phyloP scores from a whole-genome alignment of 2,113 vertebrate species.

The Nerophis ophidion region DNA sequence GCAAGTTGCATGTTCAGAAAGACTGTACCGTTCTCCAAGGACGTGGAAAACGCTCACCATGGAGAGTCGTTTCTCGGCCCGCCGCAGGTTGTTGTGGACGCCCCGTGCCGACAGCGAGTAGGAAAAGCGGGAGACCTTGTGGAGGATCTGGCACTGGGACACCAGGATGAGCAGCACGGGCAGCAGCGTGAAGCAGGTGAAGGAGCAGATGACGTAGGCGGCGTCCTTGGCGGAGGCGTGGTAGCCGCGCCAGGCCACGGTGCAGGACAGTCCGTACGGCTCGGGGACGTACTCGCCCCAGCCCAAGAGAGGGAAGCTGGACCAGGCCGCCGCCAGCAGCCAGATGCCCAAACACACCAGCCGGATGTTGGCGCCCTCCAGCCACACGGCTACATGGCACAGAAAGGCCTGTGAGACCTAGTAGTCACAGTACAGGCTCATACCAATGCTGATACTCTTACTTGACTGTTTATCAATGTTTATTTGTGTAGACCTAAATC shows the following conservation, averaged over 20 bases:
- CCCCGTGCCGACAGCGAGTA: slow-evolving; percentile 37
- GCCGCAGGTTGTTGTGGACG: slow-evolving; percentile 46
- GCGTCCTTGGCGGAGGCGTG: slow-evolving; percentile 61
- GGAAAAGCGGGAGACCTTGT: slow-evolving; percentile 51
- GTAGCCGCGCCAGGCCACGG: slow-evolving; percentile 61
- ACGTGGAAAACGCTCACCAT: slow-evolving; percentile 42
- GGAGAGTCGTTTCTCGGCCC: slow-evolving; percentile 50
- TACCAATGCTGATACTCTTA: too few relatives aligned
- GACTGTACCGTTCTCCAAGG: background rate
- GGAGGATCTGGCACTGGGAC: slow-evolving; percentile 60
- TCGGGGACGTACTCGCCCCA: slow-evolving; percentile 67
- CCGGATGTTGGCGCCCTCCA: slow-evolving; percentile 43
- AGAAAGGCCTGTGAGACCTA: background rate
- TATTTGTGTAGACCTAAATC: too few relatives aligned
- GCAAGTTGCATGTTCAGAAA: too few relatives aligned
- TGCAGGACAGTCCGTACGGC: slow-evolving; percentile 68
- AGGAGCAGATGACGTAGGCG: slow-evolving; percentile 65
- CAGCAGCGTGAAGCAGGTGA: slow-evolving; percentile 54
- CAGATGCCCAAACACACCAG: slow-evolving; percentile 46
- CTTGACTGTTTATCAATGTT: too few relatives aligned
- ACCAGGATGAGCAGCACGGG: slow-evolving; percentile 57
- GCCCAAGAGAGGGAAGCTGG: slow-evolving; percentile 61
- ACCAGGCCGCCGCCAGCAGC: slow-evolving; percentile 55
- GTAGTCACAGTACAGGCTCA: too few relatives aligned
- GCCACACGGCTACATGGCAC: slow-evolving; percentile 37